Conservation (phyloP, 2,888 invertebrate genomes). For the Chironomus tentans region DNA sequence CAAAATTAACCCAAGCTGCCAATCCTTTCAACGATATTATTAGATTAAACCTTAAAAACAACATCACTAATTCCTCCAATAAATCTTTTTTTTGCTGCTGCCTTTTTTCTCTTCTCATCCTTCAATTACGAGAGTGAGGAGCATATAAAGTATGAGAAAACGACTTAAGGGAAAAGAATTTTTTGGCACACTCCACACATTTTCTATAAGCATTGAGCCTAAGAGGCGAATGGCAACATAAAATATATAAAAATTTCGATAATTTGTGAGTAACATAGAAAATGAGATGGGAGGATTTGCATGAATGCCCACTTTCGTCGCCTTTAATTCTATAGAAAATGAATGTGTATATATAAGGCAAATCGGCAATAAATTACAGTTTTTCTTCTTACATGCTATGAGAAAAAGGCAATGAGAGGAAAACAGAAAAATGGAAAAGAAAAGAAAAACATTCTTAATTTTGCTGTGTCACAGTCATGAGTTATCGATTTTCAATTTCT, state of each 20-base stretch:
- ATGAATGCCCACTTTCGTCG: slow-evolving; percentile 7
- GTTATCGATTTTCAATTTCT: slow-evolving; percentile 8
- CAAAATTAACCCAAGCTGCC: too few relatives aligned
- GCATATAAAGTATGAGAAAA: too few relatives aligned
- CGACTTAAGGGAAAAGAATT: too few relatives aligned
- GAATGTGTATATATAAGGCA: neutral
- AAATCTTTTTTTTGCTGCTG: neutral
- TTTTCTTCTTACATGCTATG: neutral
- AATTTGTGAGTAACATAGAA: neutral
- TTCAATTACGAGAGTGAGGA: neutral
- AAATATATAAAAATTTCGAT: neutral
- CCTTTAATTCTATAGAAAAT: neutral
- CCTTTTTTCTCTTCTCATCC: neutral
- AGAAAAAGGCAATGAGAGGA: neutral
- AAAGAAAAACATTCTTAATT: neutral
- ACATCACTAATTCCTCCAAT: neutral
- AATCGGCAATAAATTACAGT: slow-evolving; percentile 5
- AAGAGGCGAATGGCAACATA: neutral
- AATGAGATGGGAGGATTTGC: neutral
- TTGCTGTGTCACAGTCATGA: slow-evolving; percentile 5
- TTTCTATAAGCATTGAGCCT: neutral
- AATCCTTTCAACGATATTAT: too few relatives aligned
- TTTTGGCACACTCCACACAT: neutral
- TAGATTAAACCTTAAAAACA: neutral
- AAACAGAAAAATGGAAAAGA: neutral